Conservation (phyloP, 2,113 vertebrate species). For the Corynorhinus townsendii region DNA sequence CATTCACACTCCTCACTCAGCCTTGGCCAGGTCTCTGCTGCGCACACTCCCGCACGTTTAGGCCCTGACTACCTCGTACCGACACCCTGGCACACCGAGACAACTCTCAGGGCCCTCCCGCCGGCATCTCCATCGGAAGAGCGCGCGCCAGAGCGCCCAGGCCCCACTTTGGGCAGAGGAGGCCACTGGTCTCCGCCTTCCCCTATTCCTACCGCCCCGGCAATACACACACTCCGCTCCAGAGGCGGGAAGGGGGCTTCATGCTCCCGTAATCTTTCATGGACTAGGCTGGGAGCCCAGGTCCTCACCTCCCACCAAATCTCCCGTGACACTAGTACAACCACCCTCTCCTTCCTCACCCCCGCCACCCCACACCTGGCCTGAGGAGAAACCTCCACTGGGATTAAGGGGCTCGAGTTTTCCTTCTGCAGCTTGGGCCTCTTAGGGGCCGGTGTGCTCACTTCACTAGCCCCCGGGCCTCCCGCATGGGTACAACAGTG, state of each 20-base stretch:
- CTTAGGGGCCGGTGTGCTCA: neutral
- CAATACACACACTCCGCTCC: neutral
- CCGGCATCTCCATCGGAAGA: neutral
- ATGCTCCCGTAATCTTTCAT: neutral
- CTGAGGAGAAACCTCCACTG: neutral
- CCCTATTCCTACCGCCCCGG: neutral
- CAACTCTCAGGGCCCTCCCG: conserved; percentile 46
- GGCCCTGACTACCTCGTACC: neutral
- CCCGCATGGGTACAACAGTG: neutral
- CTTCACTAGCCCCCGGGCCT: neutral
- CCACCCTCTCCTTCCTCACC: neutral
- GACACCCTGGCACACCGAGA: conserved; percentile 21
- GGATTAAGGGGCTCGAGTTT: neutral
- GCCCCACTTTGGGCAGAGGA: neutral
- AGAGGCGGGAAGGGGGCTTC: neutral
- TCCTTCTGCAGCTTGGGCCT: neutral
- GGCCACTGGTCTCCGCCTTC: neutral
- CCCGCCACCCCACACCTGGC: neutral
- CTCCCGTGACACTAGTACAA: neutral
- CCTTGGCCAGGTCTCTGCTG: conserved; percentile 47
- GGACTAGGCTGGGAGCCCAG: neutral
- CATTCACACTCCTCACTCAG: conserved; percentile 17
- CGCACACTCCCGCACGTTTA: conserved; percentile 13
- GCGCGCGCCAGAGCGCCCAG: neutral
- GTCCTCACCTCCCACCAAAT: neutral